Conservation (phyloP, 2,113 vertebrate genomes). For the Sorex fumeus region DNA sequence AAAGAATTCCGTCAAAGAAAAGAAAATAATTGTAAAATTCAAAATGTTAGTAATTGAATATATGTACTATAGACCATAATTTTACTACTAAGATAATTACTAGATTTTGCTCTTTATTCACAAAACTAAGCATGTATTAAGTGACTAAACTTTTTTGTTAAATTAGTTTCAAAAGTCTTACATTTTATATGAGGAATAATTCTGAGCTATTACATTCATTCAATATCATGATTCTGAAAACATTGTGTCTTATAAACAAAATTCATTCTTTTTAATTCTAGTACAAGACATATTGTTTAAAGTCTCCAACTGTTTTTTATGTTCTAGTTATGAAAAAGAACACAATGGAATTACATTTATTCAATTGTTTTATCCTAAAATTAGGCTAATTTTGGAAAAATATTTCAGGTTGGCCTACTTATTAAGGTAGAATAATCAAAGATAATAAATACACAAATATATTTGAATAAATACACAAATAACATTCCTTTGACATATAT, state of each 20-base stretch:
- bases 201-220: neutral
- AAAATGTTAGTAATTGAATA: neutral
- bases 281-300: neutral
- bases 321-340: neutral
- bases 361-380: neutral
- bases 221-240: neutral
- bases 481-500: neutral
- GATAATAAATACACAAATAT: neutral
- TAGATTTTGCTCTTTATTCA: neutral
- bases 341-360: neutral
- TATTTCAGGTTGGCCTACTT: neutral
- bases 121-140: neutral
- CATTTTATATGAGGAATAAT: neutral
- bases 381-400: neutral
- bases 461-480: constrained; percentile 9
- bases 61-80: neutral
- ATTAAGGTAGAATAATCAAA: neutral
- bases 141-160: constrained; percentile 18
- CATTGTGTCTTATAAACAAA: neutral
- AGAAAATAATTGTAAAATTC: neutral
- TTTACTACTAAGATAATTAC: neutral
- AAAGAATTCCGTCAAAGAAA: neutral
- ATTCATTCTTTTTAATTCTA: neutral
- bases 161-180: constrained; percentile 1
- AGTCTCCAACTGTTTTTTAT: neutral